phyloP scores from a whole-genome alignment of 2,113 vertebrate genomes.

The Vulpes lagopus region DNA sequence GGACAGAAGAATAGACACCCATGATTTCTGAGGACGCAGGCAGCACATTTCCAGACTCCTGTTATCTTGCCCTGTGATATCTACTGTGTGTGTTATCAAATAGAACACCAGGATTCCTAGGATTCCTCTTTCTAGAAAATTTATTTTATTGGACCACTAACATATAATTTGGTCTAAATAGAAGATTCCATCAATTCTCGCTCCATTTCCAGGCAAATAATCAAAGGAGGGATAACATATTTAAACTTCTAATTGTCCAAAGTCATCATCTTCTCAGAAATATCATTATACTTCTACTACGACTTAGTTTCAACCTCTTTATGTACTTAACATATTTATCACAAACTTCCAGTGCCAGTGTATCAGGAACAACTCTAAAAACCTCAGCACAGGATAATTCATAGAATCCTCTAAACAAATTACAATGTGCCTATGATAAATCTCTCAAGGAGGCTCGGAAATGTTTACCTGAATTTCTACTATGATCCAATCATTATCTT shows the following conservation, averaged over 20 bases:
- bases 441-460: not conserved
- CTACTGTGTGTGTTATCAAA: not conserved
- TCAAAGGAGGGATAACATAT: not conserved
- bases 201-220: not conserved
- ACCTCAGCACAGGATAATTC: not conserved
- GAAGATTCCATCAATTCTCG: not conserved
- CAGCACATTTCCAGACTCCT: not conserved
- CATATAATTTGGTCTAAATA: not conserved
- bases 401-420: conserved; percentile 2
- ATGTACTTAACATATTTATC: not conserved
- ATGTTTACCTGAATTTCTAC: not conserved
- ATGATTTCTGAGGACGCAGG: not conserved
- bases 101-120: not conserved
- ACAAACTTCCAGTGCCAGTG: not conserved
- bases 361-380: not conserved
- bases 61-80: not conserved
- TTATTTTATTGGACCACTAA: not conserved
- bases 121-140: not conserved
- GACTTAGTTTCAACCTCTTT: not conserved
- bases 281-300: not conserved
- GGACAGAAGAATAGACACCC: not conserved
- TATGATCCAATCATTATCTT: not conserved
- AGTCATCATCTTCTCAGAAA: not conserved
- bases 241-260: not conserved
- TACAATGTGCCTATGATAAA: not conserved